Percentiles rank a stretch among this genome's conserved stretches.
Evolutionary conservation across 1,140 invertebrate species (phyloP).

Genomic region (Drosophila albomicans): DNA sequence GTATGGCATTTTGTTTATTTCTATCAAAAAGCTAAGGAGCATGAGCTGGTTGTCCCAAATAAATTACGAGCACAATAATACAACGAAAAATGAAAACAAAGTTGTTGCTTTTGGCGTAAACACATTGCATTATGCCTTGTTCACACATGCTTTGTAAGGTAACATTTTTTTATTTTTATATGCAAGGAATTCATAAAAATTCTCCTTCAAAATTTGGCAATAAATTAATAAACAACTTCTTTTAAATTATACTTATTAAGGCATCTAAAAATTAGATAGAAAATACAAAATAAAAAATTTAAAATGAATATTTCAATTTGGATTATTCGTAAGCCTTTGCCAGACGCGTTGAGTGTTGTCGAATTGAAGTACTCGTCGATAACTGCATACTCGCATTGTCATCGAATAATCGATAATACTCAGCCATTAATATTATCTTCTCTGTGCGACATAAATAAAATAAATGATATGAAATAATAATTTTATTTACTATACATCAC

Average conservation of each 20-base stretch:
- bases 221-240: too few relatives aligned
- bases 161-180: not conserved
- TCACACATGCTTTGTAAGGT: not conserved
- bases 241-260: not conserved
- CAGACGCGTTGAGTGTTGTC: not conserved
- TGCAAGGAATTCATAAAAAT: too few relatives aligned
- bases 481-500: constrained; percentile 31
- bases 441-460: constrained; percentile 74
- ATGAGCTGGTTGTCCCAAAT: not conserved
- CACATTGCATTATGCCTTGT: not conserved
- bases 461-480: constrained; percentile 57
- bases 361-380: not conserved
- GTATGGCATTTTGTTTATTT: constrained; percentile 34
- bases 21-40: constrained; percentile 6
- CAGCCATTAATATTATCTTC: constrained; percentile 36
- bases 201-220: too few relatives aligned
- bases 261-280: not conserved
- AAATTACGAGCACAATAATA: not conserved
- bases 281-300: not conserved
- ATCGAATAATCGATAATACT: constrained; percentile 42
- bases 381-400: not conserved
- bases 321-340: not conserved
- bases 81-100: constrained; percentile 12
- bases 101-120: constrained; percentile 8
- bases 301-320: not conserved